A percentile compares a stretch with the other conserved stretches of the same genome.
These are phyloP conservation scores for Gracilinanus agilis DNA, from an alignment of 2,113 vertebrate genomes.

Conservation along the genomic window DNA sequence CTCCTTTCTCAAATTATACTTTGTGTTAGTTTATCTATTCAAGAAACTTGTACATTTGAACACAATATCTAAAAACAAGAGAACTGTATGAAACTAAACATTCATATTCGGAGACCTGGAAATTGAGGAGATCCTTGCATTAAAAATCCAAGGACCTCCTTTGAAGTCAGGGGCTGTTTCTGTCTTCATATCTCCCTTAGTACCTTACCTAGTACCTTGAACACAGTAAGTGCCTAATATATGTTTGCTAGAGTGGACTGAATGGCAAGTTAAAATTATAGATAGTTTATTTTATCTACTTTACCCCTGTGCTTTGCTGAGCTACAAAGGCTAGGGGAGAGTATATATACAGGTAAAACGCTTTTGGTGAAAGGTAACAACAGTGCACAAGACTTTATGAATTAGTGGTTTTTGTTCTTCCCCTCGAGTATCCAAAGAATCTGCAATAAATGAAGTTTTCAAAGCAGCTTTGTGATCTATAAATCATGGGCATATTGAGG, in stretches of 20 bases:
- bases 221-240: neutral
- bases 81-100: no score
- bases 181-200: neutral
- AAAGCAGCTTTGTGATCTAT: slow-evolving; percentile 50
- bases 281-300: neutral
- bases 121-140: no score
- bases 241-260: neutral
- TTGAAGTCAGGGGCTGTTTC: neutral
- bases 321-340: neutral
- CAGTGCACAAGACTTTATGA: slow-evolving; percentile 35
- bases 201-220: neutral
- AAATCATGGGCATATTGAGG: slow-evolving; percentile 54
- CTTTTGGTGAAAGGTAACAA: neutral
- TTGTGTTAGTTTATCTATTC: neutral
- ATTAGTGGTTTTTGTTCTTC: slow-evolving; percentile 59
- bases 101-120: no score
- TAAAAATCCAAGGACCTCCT: neutral
- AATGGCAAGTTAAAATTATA: neutral
- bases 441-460: slow-evolving; percentile 70
- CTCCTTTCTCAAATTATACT: neutral
- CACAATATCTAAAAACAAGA: no score
- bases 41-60: no score
- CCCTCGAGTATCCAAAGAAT: slow-evolving; percentile 70
- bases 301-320: neutral
- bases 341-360: neutral